Conservation (phyloP, 1,140 invertebrate species). For the Nasonia longicornis region DNA sequence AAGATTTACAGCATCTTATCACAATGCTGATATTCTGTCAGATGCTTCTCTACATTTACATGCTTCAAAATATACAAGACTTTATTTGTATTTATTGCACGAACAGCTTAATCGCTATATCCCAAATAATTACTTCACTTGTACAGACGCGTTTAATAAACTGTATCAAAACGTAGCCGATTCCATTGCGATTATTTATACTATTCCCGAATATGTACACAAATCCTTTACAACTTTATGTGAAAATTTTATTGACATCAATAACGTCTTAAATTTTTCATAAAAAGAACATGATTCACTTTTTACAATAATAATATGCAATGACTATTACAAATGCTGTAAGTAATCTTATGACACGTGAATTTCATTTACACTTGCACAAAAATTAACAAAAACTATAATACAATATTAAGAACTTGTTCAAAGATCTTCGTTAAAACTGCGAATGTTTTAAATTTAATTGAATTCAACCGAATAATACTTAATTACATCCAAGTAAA, state of each 20-base stretch:
- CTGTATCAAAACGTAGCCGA: conserved; percentile 39
- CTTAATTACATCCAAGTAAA: too few relatives aligned
- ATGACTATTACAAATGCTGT: not conserved
- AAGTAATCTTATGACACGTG: too few relatives aligned
- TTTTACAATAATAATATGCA: too few relatives aligned
- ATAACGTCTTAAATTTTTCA: too few relatives aligned
- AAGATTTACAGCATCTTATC: conserved; percentile 11
- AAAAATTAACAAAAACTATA: too few relatives aligned
- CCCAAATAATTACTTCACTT: conserved; percentile 46
- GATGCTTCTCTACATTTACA: not conserved
- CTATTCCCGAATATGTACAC: not conserved
- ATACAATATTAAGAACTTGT: too few relatives aligned
- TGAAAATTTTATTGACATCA: too few relatives aligned
- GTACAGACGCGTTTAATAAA: conserved; percentile 46
- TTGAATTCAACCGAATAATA: too few relatives aligned
- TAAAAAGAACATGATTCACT: too few relatives aligned
- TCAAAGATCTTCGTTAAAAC: too few relatives aligned
- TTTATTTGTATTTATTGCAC: conserved; percentile 31
- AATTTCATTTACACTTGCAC: too few relatives aligned
- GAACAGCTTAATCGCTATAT: conserved; percentile 10
- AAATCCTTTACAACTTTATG: not conserved
- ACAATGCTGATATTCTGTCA: conserved; percentile 22
- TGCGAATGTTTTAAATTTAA: too few relatives aligned
- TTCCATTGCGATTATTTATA: conserved; percentile 5
- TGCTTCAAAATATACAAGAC: conserved; percentile 8